A percentile compares a stretch with the other conserved stretches of the same genome.
phyloP scores from a whole-genome alignment of 2,888 invertebrate species.

The Gastrophysa polygoni region DNA sequence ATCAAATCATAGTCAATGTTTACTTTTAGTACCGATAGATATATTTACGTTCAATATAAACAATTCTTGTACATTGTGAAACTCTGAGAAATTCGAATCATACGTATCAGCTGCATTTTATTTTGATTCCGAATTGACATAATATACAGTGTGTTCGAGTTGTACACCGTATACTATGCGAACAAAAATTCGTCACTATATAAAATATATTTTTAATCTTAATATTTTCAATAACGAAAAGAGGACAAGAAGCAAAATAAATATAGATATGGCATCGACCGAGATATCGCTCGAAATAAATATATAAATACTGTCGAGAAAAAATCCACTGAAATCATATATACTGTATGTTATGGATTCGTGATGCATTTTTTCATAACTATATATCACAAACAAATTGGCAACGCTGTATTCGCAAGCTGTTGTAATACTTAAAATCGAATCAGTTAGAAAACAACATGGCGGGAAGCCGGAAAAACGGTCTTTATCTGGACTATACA shows the following conservation, averaged over 20 bases:
- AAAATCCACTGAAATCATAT: slow-evolving; percentile 9
- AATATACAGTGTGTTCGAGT: too few species aligned
- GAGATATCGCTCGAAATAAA: slow-evolving; percentile 15
- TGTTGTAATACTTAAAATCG: slow-evolving; percentile 25
- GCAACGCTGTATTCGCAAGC: slow-evolving; percentile 49
- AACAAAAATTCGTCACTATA: too few species aligned
- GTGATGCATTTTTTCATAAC: slow-evolving; percentile 18
- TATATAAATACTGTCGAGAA: slow-evolving; percentile 12
- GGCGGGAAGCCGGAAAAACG: not conserved
- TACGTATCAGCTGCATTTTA: too few species aligned
- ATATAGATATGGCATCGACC: slow-evolving; percentile 1
- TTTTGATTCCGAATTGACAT: too few species aligned
- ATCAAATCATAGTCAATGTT: not conserved
- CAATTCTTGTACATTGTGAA: not conserved
- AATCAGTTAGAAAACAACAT: slow-evolving; percentile 4
- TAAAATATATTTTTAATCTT: too few species aligned
- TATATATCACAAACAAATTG: slow-evolving; percentile 55
- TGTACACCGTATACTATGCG: too few species aligned
- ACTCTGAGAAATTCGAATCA: too few species aligned
- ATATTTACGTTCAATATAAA: not conserved
- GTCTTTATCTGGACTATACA: not conserved
- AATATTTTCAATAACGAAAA: too few species aligned
- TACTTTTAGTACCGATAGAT: not conserved
- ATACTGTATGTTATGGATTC: too few species aligned
- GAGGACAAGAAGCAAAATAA: too few species aligned